Conservation (phyloP, 2,888 invertebrate genomes). For the Lysandra bellargus region DNA sequence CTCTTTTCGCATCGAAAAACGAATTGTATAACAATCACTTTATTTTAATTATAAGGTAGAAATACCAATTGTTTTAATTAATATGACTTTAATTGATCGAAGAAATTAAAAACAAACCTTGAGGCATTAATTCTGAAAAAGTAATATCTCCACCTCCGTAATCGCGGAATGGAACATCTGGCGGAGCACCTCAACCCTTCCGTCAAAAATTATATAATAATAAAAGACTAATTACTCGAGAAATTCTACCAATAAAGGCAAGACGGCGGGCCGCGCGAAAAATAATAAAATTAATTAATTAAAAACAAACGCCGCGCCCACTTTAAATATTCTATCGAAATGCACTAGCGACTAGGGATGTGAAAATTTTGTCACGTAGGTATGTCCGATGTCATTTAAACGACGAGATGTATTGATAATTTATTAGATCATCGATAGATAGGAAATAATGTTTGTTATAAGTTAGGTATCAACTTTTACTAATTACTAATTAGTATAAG, state of each 20-base stretch:
- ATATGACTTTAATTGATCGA: not conserved
- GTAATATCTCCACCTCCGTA: slow-evolving; percentile 26
- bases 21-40: not conserved
- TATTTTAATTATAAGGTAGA: not conserved
- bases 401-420: not conserved
- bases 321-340: slow-evolving; percentile 40
- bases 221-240: slow-evolving; percentile 80
- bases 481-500: too few species aligned
- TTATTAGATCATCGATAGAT: not conserved
- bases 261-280: slow-evolving; percentile 63
- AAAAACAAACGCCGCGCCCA: slow-evolving; percentile 62
- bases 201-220: slow-evolving; percentile 77
- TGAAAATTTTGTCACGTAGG: not conserved
- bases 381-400: not conserved
- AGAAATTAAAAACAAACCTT: slow-evolving; percentile 19
- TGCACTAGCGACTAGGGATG: slow-evolving; percentile 17
- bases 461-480: too few species aligned
- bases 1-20: not conserved
- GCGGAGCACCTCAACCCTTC: slow-evolving; percentile 71
- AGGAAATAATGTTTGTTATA: too few species aligned
- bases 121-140: not conserved
- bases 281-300: slow-evolving; percentile 81
- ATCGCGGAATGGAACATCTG: slow-evolving; percentile 45
- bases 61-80: not conserved
- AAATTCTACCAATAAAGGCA: slow-evolving; percentile 77